Base-by-base conservation (phyloP, 2,888 invertebrate species). In the Trachelus stipa region DNA sequence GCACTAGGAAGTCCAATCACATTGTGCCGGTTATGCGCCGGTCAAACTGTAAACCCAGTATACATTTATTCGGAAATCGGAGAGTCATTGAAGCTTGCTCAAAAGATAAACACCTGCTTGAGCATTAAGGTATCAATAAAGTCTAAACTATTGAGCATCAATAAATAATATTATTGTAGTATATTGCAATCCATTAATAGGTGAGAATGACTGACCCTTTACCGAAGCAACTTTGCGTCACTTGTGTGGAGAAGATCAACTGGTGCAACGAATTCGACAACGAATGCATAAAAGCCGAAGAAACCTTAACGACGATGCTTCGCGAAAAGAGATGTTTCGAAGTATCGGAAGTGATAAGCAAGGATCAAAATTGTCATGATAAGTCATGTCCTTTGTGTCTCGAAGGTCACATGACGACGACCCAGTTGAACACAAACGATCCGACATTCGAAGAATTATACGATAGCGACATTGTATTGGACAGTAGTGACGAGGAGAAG, bases 21-120 rank as follows among this genome's bases (percentile, higher is more conserved):
- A 34, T 76, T 88, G 12, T 88, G 88, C 73, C 84, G 88, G 75
- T 81, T 88, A 68, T 88, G 88, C 73, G 89, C 88, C 30, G 87
- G 86, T 3, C 83, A 81, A 76, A 84, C 86, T 1, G 73, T 79
- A 40, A 83, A 87, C 78, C 88, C 88, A 0, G 74, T 89, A 69
- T 87, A 87, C 69, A 86, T 88, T 76, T 88, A 86, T 69, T 89
- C 88, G 2, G 88, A 88, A 69, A 83, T 84, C 6, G 88, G 89
- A 12, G 87, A 88, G 77, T 89, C 88, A 1, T 81, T 89, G 82
- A 84, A 79, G 74, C 80, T 88, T 11, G 85, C 85, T 1, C 80
- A 89, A 23, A 88, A 88, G 82, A 88, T 89, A 56, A 88, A 88
- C 37, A 87, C 83, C 12, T 88, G 86, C 34, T 76, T 88, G 73